phyloP scores from a whole-genome alignment of 2,797 vertebrate species.

The Acanthornis magna region DNA sequence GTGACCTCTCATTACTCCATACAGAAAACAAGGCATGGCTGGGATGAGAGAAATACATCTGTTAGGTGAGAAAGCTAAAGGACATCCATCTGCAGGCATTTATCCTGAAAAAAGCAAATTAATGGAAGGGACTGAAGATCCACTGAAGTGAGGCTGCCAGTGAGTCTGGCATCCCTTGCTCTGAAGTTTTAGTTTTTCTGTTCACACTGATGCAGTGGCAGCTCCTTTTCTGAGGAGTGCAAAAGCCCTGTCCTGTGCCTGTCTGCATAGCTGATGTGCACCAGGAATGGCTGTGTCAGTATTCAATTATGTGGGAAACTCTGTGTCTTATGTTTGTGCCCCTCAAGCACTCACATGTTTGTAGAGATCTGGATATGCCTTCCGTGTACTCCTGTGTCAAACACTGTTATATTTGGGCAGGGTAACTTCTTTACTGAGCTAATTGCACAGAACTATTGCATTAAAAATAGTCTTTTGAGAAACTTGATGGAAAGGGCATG shows the following conservation, averaged over 20 bases:
- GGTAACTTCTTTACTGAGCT: not conserved
- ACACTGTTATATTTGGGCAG: not conserved
- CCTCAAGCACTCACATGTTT: not conserved
- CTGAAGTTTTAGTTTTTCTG: not conserved
- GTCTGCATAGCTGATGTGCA: not conserved
- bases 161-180: not conserved
- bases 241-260: not conserved
- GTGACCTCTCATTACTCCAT: not conserved
- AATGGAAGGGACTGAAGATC: not conserved
- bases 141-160: not conserved
- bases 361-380: not conserved
- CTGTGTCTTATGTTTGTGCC: not conserved
- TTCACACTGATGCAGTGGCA: not conserved
- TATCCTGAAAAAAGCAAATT: not conserved
- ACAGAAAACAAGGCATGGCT: not conserved
- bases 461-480: not conserved
- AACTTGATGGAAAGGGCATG: not conserved
- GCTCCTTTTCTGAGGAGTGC: not conserved
- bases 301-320: not conserved
- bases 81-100: not conserved
- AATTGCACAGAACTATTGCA: not conserved
- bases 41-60: not conserved
- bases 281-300: not conserved
- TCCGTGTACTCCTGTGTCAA: not conserved
- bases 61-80: not conserved